Evolutionary conservation across 2,113 vertebrate genomes (phyloP).

Genomic region (Brienomyrus brachyistius): DNA sequence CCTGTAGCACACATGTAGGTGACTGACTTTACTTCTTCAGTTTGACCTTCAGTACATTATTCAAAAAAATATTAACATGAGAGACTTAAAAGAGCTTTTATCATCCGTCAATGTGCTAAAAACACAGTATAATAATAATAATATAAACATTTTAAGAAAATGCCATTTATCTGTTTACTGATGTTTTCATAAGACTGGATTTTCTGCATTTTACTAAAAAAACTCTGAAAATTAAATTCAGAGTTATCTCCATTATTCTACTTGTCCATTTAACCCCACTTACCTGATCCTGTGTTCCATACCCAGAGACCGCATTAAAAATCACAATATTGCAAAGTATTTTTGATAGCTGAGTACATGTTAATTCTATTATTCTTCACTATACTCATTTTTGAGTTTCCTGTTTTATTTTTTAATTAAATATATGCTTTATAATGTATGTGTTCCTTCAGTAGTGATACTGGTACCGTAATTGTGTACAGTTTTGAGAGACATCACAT

Average conservation of each 20-base stretch:
- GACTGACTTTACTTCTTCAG: neutral
- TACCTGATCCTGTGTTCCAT: neutral
- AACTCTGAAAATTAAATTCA: neutral
- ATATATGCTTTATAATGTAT: neutral
- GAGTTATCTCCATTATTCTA: neutral
- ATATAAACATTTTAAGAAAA: neutral
- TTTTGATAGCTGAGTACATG: neutral
- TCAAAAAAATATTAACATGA: neutral
- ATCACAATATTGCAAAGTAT: neutral
- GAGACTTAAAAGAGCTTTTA: neutral
- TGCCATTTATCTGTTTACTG: neutral
- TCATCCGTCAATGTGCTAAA: neutral
- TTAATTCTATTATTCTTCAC: neutral
- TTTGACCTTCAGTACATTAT: neutral
- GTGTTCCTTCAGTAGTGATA: neutral
- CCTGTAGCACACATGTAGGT: neutral
- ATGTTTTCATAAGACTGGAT: slow-evolving; percentile 1
- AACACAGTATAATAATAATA: neutral
- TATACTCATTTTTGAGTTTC: neutral
- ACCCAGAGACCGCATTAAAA: neutral
- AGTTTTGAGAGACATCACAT: neutral
- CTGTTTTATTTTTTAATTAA: neutral
- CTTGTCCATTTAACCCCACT: neutral
- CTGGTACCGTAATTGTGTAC: neutral
- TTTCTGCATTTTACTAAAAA: neutral